A percentile compares a stretch with the other conserved stretches of the same genome.
These are phyloP conservation scores for Trematomus bernacchii DNA, from an alignment of 2,797 vertebrate species.

Conservation along the genomic window DNA sequence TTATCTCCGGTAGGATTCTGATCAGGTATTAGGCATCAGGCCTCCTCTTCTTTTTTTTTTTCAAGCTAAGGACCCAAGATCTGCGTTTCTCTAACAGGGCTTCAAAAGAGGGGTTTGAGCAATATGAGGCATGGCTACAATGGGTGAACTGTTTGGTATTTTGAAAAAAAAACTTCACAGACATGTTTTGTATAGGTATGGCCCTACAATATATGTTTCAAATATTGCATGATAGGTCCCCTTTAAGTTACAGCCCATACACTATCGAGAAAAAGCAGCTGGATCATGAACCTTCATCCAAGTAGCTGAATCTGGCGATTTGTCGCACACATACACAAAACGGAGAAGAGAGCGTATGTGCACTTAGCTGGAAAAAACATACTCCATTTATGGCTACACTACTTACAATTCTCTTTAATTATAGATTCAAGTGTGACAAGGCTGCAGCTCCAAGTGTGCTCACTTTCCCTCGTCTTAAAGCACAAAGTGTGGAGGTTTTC, in stretches of 20 bases:
- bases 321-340: slow-evolving; percentile 41
- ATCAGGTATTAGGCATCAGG: too few relatives aligned
- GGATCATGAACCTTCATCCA: slow-evolving; percentile 51
- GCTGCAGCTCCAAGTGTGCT: slow-evolving; percentile 58
- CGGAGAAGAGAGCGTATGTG: slow-evolving; percentile 38
- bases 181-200: too few relatives aligned
- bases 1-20: too few relatives aligned
- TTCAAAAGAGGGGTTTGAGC: too few relatives aligned
- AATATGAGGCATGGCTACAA: too few relatives aligned
- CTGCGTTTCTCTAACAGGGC: too few relatives aligned
- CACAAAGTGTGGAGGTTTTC: slow-evolving; percentile 48
- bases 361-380: slow-evolving; percentile 68
- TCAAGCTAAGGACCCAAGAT: too few relatives aligned
- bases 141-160: too few relatives aligned
- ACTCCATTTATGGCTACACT: slow-evolving; percentile 72
- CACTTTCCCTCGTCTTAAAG: slow-evolving; percentile 54
- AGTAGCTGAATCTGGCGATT: slow-evolving; percentile 54
- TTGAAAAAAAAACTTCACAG: too few relatives aligned
- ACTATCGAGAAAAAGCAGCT: slow-evolving; percentile 33
- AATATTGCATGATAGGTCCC: too few relatives aligned
- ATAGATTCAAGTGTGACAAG: slow-evolving; percentile 74
- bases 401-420: slow-evolving; percentile 80
- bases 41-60: too few relatives aligned
- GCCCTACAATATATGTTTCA: too few relatives aligned
- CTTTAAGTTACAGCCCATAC: slow-evolving; percentile 55